Evolutionary conservation across 2,888 invertebrate species (phyloP), one percentile per base, ranked within the genome.

Genomic region (Poecilobothrus nobilitatus): DNA sequence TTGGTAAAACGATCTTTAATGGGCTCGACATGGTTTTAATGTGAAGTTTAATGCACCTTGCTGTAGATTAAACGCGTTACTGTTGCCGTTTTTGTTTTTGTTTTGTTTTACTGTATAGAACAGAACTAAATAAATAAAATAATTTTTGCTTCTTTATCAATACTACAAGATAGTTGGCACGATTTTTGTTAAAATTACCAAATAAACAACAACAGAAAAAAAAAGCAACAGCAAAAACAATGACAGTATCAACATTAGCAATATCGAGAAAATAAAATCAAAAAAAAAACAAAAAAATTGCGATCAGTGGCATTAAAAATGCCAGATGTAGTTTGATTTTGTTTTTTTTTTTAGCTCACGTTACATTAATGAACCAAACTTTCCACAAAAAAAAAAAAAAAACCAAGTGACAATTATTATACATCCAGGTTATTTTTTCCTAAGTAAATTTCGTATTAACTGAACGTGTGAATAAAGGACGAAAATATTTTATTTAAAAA

Each of bases 1-100:
- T 53, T 53, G 15, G 53, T 53, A 53, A 53, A 53, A 53, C 53
- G 53, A 53, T 53, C 53, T 53, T 53, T 18, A 53, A 53, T 53
- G 53, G 53, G 53, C 53, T 53, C 53, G 53, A 53, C 53, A 53
- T 53, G 53, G 53, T 53, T 53, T 53, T 53, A 53, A 53, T 53
- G n/a, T 53, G 53, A 53, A 53, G 53, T 53, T 53, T 53, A 53
- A 53, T 53, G 53, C 53, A 53, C 53, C 53, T 53, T 53, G 53
- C 53, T 53, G 53, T 12, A 53, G 53, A 53, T 53, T 53, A 53
- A 53, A 53, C 53, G 18, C 18, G 53, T 53, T 53, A 53, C 15
- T 53, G 53, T 15, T 27, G 27, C 27, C 5, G 27, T 27, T 27
- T 27, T 27, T 27, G 2, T 27, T 27, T n/a, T 27, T 27, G 2